Conservation (phyloP, 2,113 vertebrate genomes). For the Herpetotheres cachinnans region DNA sequence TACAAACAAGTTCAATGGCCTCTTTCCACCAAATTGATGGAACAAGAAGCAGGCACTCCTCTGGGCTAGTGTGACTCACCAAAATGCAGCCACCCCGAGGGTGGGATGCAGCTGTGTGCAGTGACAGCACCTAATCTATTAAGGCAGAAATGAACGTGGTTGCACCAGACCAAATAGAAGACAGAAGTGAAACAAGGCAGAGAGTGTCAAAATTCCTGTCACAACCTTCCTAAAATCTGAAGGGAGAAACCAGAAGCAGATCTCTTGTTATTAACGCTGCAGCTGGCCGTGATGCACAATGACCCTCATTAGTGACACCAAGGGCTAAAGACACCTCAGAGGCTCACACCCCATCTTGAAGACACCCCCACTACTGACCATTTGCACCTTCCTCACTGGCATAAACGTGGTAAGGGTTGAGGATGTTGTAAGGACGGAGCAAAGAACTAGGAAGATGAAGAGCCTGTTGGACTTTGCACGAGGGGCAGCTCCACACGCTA, state of each 20-base stretch:
- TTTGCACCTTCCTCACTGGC: neutral
- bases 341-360: neutral
- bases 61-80: constrained; percentile 15
- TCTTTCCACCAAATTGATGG: constrained; percentile 12
- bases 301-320: neutral
- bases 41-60: neutral
- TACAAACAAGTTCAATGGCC: neutral
- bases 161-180: neutral
- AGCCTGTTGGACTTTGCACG: neutral
- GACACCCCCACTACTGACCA: neutral
- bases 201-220: neutral
- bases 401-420: neutral
- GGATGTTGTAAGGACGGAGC: neutral
- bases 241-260: neutral
- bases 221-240: neutral
- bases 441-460: neutral
- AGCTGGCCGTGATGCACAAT: neutral
- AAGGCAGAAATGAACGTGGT: neutral
- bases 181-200: neutral
- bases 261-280: neutral
- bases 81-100: neutral
- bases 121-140: constrained; percentile 23
- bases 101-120: neutral
- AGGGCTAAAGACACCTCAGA: neutral
- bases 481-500: neutral